phyloP scores from a whole-genome alignment of 2,888 invertebrate genomes.

The Lasiommata megera region DNA sequence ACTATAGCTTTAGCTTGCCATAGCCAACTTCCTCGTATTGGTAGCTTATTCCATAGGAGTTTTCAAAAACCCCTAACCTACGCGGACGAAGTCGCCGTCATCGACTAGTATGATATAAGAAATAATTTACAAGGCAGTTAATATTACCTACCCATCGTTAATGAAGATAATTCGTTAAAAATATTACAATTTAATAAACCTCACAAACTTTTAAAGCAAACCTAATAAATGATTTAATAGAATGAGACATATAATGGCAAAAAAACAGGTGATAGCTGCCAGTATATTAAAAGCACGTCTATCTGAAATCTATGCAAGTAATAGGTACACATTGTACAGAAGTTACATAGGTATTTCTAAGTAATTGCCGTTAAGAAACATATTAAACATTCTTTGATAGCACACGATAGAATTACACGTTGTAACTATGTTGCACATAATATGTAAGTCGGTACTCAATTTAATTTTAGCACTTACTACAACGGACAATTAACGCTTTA shows the following conservation, averaged over 20 bases:
- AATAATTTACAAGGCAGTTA: too few relatives aligned
- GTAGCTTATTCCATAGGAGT: too few relatives aligned
- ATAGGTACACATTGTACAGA: neutral
- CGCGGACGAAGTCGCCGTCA: too few relatives aligned
- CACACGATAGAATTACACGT: constrained; percentile 11
- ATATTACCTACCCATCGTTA: too few relatives aligned
- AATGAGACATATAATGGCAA: neutral
- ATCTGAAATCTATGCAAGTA: constrained; percentile 5
- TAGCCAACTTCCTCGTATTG: too few relatives aligned
- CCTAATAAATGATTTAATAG: too few relatives aligned
- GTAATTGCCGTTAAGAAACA: constrained; percentile 11
- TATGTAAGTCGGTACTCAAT: neutral
- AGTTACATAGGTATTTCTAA: constrained; percentile 6
- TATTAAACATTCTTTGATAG: constrained; percentile 11
- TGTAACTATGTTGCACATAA: constrained; percentile 4
- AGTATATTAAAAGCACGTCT: neutral
- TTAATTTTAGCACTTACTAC: neutral
- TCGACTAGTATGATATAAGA: too few relatives aligned
- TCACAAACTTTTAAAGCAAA: too few relatives aligned
- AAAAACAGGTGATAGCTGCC: neutral
- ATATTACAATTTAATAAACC: too few relatives aligned
- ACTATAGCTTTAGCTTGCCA: too few relatives aligned
- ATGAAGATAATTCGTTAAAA: too few relatives aligned
- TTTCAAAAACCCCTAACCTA: too few relatives aligned
- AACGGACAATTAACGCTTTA: neutral